These are phyloP conservation scores for Adela reaumurella DNA, from an alignment of 2,888 invertebrate species.

Conservation along the genomic window DNA sequence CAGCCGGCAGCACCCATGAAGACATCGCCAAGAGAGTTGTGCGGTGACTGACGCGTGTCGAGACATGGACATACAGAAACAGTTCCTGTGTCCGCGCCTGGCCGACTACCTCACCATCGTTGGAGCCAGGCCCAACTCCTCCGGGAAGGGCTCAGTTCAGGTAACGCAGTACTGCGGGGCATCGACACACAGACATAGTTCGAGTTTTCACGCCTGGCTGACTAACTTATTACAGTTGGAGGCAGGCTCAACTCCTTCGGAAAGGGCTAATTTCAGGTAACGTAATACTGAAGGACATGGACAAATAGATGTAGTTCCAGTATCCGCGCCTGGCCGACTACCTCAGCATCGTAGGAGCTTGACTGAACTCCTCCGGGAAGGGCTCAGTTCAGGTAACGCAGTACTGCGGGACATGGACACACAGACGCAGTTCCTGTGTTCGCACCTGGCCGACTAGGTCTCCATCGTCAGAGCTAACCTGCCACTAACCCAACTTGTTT, in stretches of 20 bases:
- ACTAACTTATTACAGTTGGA: constrained; percentile 97
- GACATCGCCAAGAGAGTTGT: no score
- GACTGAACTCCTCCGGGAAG: constrained; percentile 63
- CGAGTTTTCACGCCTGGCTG: constrained; percentile 83
- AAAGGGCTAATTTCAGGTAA: constrained; percentile 73
- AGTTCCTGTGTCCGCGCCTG: constrained; percentile 79
- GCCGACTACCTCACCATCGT: constrained; percentile 98
- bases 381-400: constrained; percentile 75
- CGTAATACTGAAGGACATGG: no score
- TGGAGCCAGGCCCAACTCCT: constrained; percentile 76
- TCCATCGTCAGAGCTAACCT: constrained; percentile 93
- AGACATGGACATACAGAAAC: constrained; percentile 63
- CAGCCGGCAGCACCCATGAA: no score
- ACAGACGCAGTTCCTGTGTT: constrained; percentile 79
- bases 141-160: constrained; percentile 69
- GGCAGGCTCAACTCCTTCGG: constrained; percentile 68
- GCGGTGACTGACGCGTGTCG: no score
- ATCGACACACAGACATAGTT: constrained; percentile 70
- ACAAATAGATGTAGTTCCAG: constrained; percentile 71
- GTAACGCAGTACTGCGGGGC: no score
- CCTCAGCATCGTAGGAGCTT: constrained; percentile 92
- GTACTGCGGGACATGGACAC: constrained; percentile 48
- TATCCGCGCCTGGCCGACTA: constrained; percentile 93
- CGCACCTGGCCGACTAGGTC: constrained; percentile 91
- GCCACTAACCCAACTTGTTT: no score